A percentile compares a stretch with the other conserved stretches of the same genome.
phyloP scores from a whole-genome alignment of 2,888 invertebrate genomes.

The Latrodectus elegans region DNA sequence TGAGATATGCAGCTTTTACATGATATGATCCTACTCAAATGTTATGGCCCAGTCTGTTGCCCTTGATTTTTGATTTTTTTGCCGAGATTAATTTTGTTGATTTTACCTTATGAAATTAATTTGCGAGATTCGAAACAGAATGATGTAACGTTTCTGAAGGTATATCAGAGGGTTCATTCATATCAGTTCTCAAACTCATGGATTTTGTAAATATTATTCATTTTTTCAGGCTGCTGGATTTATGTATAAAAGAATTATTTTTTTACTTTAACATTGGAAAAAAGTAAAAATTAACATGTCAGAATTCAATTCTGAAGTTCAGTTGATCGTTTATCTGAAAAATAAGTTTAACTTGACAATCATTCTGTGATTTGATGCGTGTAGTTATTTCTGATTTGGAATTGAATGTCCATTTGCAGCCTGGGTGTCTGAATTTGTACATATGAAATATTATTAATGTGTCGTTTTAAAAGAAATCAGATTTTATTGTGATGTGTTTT shows the following conservation, averaged over 20 bases:
- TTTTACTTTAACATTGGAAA: constrained; percentile 17
- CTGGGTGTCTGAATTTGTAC: constrained; percentile 52
- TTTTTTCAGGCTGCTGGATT: constrained; percentile 3
- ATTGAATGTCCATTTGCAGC: background rate
- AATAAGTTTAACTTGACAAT: constrained; percentile 30
- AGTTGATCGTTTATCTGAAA: constrained; percentile 5
- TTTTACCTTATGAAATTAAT: constrained; percentile 4
- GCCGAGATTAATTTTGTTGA: constrained; percentile 2
- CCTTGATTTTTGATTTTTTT: background rate
- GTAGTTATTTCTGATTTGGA: background rate
- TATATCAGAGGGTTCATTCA: background rate
- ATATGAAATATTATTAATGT: constrained; percentile 39
- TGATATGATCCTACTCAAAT: constrained; percentile 8
- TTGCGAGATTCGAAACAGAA: background rate
- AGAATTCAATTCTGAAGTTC: background rate
- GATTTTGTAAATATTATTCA: constrained; percentile 9
- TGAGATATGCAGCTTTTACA: constrained; percentile 53
- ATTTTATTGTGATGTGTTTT: constrained; percentile 61
- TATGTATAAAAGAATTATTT: constrained; percentile 7
- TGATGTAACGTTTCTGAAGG: no score
- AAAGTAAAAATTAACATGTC: constrained; percentile 5
- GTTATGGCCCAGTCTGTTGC: constrained; percentile 28
- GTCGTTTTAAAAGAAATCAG: constrained; percentile 53
- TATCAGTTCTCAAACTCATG: background rate
- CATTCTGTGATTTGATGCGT: constrained; percentile 30